phyloP scores from a whole-genome alignment of 2,888 invertebrate species.

The Hypercompe scribonia region DNA sequence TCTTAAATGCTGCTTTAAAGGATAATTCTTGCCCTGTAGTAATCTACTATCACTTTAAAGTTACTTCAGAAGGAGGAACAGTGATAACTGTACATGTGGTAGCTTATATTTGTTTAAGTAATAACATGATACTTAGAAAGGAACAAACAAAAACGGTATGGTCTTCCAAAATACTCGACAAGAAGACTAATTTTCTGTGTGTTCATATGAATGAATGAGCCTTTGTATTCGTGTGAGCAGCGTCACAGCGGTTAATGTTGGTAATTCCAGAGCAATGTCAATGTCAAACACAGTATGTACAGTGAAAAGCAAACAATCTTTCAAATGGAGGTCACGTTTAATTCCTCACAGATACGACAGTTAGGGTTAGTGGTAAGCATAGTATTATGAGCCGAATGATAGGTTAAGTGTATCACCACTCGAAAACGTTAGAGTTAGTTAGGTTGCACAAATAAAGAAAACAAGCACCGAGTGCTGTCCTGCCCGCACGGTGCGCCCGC shows the following conservation, averaged over 20 bases:
- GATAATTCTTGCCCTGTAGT: not conserved
- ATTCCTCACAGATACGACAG: slow-evolving; percentile 57
- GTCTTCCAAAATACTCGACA: not conserved
- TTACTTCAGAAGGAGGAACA: too few relatives aligned
- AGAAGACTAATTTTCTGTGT: not conserved
- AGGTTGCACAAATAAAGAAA: slow-evolving; percentile 69
- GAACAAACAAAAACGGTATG: not conserved
- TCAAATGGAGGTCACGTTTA: slow-evolving; percentile 24
- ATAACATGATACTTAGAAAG: not conserved
- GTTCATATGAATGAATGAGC: slow-evolving; percentile 4
- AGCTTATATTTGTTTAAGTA: too few relatives aligned
- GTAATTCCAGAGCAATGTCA: slow-evolving; percentile 12
- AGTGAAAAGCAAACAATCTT: slow-evolving; percentile 25
- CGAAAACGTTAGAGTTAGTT: slow-evolving; percentile 53
- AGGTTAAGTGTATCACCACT: slow-evolving; percentile 64
- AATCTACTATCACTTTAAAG: not conserved
- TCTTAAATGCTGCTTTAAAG: not conserved
- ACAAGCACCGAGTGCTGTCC: slow-evolving; percentile 63
- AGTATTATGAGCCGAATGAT: slow-evolving; percentile 64
- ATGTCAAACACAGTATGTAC: slow-evolving; percentile 34
- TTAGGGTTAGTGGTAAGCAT: slow-evolving; percentile 73
- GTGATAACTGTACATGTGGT: too few relatives aligned
- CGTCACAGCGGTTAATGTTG: slow-evolving; percentile 26
- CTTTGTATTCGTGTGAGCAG: slow-evolving; percentile 25
- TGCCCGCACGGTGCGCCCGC: slow-evolving; percentile 37